Evolutionary conservation across 2,113 vertebrate genomes (phyloP), one percentile per base, ranked within the genome.

Genomic region (Cisticola juncidis): DNA sequence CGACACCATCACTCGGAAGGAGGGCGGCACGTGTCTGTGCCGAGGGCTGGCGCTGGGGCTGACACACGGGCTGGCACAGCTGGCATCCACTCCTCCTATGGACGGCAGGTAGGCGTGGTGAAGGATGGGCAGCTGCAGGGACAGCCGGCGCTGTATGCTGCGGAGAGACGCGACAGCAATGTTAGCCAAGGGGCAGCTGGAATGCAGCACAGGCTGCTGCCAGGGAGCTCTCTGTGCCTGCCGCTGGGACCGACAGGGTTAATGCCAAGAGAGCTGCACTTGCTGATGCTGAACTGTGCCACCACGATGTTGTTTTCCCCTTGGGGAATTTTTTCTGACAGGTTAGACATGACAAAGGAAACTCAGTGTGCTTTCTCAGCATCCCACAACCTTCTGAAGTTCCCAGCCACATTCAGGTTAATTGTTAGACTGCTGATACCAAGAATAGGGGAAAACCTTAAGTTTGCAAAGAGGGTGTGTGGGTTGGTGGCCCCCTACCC

Each of bases 1-100:
- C 28, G 99, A 99, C 96, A 99, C 99, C 99, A 99, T 99, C 71
- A 99, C 99, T 98, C 99, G 99, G 97, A 99, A 99, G 95, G 99
- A 99, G 48, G 99, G 99, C 2, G 99, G 99, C 98, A 99, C 99
- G 33, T 99, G 99, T 99, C 99, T 99, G 98, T 99, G 99, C 97
- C 98, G 99, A 62, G 99, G 99, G 48, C 99, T 99, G 97, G 99
- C 99, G 48, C 98, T 98, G 88, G 99, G 99, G 98, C 99, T 99
- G 71, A 98, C 98, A 1, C 98, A 99, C 2, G 99, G 99, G 81
- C 99, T 99, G 97, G 98, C 99, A 86, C 99, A 99, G 98, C 99
- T 99, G 94, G 99, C 99, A 14, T 99, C 99, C 17, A 99, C 99
- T 70, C 99, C 99, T 97, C 99, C 99, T 97, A 99, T 99, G 98